These are phyloP conservation scores for Hesperia comma DNA, from an alignment of 2,888 invertebrate species.

Conservation along the genomic window DNA sequence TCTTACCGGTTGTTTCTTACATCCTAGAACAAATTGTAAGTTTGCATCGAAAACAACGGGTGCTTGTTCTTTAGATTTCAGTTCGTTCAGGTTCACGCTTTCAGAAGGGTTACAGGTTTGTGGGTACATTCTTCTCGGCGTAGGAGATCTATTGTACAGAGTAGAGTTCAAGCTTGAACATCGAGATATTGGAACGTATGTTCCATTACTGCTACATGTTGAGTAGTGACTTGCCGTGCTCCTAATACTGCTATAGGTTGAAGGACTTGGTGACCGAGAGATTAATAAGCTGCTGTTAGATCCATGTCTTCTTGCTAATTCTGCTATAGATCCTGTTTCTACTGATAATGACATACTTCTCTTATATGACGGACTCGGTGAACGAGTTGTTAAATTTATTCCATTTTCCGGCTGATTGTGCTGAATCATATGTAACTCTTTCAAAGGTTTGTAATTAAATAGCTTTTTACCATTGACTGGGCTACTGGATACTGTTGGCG, in stretches of 20 bases:
- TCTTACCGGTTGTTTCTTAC: conserved; percentile 87
- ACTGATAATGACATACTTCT: conserved; percentile 72
- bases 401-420: conserved; percentile 59
- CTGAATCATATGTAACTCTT: conserved; percentile 72
- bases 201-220: conserved; percentile 77
- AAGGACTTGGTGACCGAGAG: conserved; percentile 85
- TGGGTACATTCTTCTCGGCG: conserved; percentile 88
- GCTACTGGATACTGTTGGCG: conserved; percentile 60
- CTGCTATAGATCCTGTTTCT: conserved; percentile 79
- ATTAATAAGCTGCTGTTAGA: conserved; percentile 62
- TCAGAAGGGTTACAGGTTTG: conserved; percentile 81
- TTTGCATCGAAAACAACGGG: conserved; percentile 93
- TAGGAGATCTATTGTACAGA: conserved; percentile 72
- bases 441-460: conserved; percentile 73
- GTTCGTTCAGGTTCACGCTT: conserved; percentile 82
- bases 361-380: conserved; percentile 71
- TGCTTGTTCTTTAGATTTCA: conserved; percentile 87
- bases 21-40: conserved; percentile 90
- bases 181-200: conserved; percentile 71
- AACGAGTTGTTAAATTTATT: conserved; percentile 60
- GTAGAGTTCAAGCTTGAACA: conserved; percentile 74
- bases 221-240: conserved; percentile 77
- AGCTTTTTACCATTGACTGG: conserved; percentile 68
- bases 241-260: conserved; percentile 66
- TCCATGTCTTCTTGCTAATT: conserved; percentile 74